Conservation (phyloP, 2,888 invertebrate species). For the Rhopalosiphum nymphaeae region DNA sequence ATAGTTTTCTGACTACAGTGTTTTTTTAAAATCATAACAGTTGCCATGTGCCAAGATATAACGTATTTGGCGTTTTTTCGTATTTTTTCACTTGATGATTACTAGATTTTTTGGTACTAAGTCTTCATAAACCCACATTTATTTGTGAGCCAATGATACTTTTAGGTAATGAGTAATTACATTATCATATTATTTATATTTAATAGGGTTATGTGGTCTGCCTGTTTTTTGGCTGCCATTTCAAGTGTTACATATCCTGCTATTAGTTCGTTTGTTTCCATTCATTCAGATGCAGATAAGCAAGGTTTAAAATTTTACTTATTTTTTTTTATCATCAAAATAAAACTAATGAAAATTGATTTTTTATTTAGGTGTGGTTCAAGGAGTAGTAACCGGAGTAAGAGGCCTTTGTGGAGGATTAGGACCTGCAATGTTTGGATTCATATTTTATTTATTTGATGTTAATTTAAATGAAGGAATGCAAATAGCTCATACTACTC, state of each 20-base stretch:
- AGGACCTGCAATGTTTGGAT: conserved; percentile 98
- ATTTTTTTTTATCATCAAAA: neutral
- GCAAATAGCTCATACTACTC: conserved; percentile 50
- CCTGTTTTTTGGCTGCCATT: conserved; percentile 94
- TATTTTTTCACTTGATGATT: too few relatives aligned
- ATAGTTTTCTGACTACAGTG: too few relatives aligned
- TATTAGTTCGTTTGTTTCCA: conserved; percentile 97
- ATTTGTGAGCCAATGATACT: neutral
- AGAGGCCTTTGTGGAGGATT: conserved; percentile 97
- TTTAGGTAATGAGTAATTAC: neutral
- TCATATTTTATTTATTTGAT: conserved; percentile 98
- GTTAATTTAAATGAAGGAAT: conserved; percentile 87
- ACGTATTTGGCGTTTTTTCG: too few relatives aligned
- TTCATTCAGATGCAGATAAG: conserved; percentile 96
- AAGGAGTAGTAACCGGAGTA: conserved; percentile 99
- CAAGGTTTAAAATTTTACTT: conserved; percentile 78
- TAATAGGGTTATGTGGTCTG: conserved; percentile 98
- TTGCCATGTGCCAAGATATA: too few relatives aligned
- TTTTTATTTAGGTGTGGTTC: conserved; percentile 78
- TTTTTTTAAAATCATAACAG: too few relatives aligned
- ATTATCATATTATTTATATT: conserved; percentile 40
- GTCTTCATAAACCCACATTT: too few relatives aligned
- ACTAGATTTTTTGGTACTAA: too few relatives aligned
- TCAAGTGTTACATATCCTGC: conserved; percentile 98
- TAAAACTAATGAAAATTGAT: neutral